Base-by-base conservation (phyloP, 2,113 vertebrate species). In the Lophochroa leadbeateri region DNA sequence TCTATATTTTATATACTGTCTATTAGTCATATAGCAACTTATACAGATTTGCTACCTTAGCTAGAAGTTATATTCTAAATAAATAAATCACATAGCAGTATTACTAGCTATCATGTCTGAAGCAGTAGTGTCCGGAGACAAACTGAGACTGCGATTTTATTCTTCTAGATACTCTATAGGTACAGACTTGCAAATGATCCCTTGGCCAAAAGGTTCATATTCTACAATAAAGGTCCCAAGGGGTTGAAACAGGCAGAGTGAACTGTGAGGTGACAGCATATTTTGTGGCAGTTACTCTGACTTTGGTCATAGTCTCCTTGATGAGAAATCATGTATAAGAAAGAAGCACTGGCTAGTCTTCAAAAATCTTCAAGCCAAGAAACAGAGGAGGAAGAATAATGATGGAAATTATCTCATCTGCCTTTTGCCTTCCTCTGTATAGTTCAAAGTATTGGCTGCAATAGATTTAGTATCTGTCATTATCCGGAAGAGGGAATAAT, bases 1-100 rank as follows among this genome's bases (percentile, higher is more conserved):
- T 47, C 50, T 75, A 13, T 41, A 50, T 86, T 92, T 96, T 86
- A 89, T 86, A 55, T 6, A 81, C 20, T 37, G 52, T 23, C 13
- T 57, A 63, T 78, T 81, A 88, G 78, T 92, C 52, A 64, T 49
- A 53, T 6, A 58, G 76, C 41, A 67, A 83, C 63, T 43, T 70
- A 49, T 43, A 64, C 5, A 3, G 49, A 85, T 92, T 92, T 92
- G 80, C 65, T 89, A 89, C 64, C 80, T 87, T 61, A 87, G 63
- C 77, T 53, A 94, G 53, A 94, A 94, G 61, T 65, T 82, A 64
- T 9, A 21, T 52, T 87, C 61, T 58, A 69, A 84, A 84, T 69
- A 88, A 85, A 96, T 74, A 90, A 84, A 89, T 79, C 41, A 78
- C 37, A 61, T 0, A 14, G 50, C 17, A 83, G 33, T n/a, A 68